phyloP scores from a whole-genome alignment of 2,797 vertebrate genomes.

The Epinephelus malabaricus region DNA sequence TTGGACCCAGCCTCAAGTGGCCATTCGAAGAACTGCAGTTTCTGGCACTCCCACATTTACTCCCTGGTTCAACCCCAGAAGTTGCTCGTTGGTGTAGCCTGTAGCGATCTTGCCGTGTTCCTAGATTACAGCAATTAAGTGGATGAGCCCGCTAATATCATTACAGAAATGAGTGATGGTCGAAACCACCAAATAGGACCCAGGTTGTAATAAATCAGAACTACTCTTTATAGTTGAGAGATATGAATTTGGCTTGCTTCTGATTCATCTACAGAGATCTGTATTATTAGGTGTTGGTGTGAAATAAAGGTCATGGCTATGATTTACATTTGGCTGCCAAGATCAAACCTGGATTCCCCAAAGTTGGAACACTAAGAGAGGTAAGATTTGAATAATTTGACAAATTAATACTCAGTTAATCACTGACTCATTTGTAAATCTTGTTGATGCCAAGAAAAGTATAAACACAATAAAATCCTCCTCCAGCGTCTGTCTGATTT shows the following conservation, averaged over 20 bases:
- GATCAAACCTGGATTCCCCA: background rate
- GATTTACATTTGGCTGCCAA: too few relatives aligned
- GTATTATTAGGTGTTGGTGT: background rate
- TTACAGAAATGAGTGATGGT: background rate
- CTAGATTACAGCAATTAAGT: background rate
- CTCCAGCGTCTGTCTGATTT: background rate
- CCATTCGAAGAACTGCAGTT: too few relatives aligned
- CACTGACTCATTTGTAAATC: background rate
- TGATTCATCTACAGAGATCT: background rate
- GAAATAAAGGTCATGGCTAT: background rate
- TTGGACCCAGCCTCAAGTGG: too few relatives aligned
- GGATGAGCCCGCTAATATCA: background rate
- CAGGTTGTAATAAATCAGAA: too few relatives aligned
- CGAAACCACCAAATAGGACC: too few relatives aligned
- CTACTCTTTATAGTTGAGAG: background rate
- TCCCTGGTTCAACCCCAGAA: too few relatives aligned
- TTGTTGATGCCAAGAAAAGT: too few relatives aligned
- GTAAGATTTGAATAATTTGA: background rate
- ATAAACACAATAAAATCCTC: background rate
- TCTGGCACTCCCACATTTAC: too few relatives aligned
- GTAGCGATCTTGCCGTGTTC: background rate
- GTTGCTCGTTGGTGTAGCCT: background rate
- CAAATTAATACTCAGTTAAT: background rate
- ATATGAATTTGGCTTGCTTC: background rate
- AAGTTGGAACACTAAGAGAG: background rate